phyloP scores from a whole-genome alignment of 2,113 vertebrate genomes.

The Tricholaema leucomelas region DNA sequence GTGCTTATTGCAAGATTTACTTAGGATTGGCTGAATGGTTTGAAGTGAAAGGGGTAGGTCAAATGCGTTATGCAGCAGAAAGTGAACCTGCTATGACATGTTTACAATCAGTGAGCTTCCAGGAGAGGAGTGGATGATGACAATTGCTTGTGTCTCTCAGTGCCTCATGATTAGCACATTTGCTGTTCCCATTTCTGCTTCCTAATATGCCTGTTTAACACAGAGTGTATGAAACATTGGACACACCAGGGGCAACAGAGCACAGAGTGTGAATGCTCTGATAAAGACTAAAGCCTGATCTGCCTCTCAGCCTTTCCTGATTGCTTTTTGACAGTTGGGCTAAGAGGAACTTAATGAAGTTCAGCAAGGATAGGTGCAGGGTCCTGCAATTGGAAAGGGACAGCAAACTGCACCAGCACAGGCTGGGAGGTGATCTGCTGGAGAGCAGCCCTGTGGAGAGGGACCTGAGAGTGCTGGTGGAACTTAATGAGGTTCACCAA shows the following conservation, averaged over 20 bases:
- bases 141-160: not conserved
- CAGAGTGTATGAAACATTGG: not conserved
- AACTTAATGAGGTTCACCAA: too few species aligned
- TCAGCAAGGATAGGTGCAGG: too few species aligned
- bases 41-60: constrained; percentile 2
- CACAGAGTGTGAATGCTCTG: not conserved
- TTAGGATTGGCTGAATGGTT: constrained; percentile 13
- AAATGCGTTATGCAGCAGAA: constrained; percentile 5
- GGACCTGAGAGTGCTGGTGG: too few species aligned
- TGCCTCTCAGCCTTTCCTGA: not conserved
- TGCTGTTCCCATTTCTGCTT: not conserved
- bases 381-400: too few species aligned
- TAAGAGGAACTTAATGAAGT: too few species aligned
- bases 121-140: not conserved
- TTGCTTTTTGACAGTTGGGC: not conserved
- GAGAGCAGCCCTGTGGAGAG: too few species aligned
- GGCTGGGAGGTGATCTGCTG: too few species aligned
- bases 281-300: not conserved
- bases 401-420: too few species aligned
- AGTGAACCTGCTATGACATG: constrained; percentile 7
- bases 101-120: not conserved
- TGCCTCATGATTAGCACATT: not conserved
- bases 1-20: constrained; percentile 26
- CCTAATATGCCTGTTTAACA: not conserved
- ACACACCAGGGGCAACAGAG: not conserved